phyloP scores from a whole-genome alignment of 2,888 invertebrate species.

The Carterocephalus palaemon region DNA sequence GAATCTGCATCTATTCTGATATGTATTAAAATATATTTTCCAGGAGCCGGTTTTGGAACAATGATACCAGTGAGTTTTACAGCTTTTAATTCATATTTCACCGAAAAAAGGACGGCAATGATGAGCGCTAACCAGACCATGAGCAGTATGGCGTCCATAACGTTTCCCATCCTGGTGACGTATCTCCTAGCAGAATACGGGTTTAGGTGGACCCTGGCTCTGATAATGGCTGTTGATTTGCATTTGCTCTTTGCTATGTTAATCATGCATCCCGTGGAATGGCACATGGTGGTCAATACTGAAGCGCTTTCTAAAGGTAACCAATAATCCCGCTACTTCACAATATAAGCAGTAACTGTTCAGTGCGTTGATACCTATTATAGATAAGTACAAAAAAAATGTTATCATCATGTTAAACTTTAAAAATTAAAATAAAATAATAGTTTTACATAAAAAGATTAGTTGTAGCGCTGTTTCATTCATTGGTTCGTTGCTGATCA shows the following conservation, averaged over 20 bases:
- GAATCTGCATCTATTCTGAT: too few species aligned
- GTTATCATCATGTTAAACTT: too few species aligned
- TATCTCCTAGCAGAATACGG: constrained; percentile 81
- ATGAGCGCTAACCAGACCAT: constrained; percentile 87
- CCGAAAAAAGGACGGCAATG: constrained; percentile 83
- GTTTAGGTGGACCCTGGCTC: constrained; percentile 83
- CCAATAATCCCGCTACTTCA: too few species aligned
- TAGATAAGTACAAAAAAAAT: too few species aligned
- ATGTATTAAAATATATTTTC: too few species aligned
- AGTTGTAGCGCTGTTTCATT: too few species aligned
- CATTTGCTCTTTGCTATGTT: constrained; percentile 84
- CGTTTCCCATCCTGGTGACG: constrained; percentile 82
- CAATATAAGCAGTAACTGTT: too few species aligned
- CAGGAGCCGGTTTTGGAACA: constrained; percentile 85
- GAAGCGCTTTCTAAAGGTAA: constrained; percentile 23
- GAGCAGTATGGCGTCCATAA: constrained; percentile 83
- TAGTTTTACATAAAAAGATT: too few species aligned
- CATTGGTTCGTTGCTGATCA: too few species aligned
- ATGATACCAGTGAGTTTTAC: constrained; percentile 86
- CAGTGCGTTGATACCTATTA: too few species aligned
- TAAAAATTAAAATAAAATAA: too few species aligned
- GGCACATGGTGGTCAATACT: constrained; percentile 77
- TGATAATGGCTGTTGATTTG: constrained; percentile 83
- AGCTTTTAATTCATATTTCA: constrained; percentile 86
- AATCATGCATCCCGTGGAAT: constrained; percentile 86